phyloP scores from a whole-genome alignment of 2,797 vertebrate species.

The Sternotherus odoratus region DNA sequence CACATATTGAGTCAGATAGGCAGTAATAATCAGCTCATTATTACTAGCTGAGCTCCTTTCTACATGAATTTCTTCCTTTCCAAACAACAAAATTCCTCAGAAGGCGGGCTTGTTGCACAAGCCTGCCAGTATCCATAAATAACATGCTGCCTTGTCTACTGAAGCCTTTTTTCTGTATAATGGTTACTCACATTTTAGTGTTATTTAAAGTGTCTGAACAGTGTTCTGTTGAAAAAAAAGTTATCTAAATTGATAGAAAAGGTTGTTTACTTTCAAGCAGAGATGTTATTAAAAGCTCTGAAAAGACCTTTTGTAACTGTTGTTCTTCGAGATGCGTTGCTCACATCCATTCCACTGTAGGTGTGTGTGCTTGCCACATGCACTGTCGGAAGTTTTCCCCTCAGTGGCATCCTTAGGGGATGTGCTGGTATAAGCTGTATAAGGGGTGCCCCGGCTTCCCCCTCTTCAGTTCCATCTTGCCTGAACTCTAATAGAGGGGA shows the following conservation, averaged over 20 bases:
- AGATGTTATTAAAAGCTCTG: constrained; percentile 28
- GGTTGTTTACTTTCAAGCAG: constrained; percentile 41
- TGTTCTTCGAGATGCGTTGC: no score
- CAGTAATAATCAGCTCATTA: constrained; percentile 19
- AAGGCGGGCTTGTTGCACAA: constrained; percentile 31
- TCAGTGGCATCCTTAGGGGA: no score
- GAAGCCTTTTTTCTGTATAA: not conserved
- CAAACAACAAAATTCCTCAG: not conserved
- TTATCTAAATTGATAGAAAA: not conserved
- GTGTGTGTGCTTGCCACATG: no score
- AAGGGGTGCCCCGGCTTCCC: no score
- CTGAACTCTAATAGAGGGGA: no score
- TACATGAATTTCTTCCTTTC: not conserved
- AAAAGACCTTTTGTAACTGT: not conserved
- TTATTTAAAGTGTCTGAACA: not conserved
- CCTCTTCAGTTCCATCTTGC: no score
- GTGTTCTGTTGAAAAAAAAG: not conserved
- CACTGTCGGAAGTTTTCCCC: no score
- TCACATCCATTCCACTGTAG: no score
- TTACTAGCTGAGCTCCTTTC: not conserved
- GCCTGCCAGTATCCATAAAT: not conserved
- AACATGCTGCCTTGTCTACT: not conserved
- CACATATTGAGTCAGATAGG: not conserved
- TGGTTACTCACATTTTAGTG: not conserved
- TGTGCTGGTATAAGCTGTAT: no score